These are phyloP conservation scores for Liasis olivaceus DNA, from an alignment of 2,797 vertebrate species.

Conservation along the genomic window DNA sequence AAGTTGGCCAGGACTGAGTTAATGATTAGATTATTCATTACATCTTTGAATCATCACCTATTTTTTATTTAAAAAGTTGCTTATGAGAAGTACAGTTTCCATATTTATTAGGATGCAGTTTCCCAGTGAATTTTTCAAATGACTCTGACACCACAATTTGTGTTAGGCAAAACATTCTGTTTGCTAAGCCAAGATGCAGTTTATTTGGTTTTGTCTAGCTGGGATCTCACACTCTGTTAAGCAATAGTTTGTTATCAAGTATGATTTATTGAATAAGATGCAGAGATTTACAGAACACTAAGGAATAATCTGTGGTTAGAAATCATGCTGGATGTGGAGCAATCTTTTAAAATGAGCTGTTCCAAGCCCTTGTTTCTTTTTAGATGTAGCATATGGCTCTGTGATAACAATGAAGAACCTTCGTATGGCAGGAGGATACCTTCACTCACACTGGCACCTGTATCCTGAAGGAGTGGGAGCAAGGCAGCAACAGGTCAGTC, in stretches of 20 bases:
- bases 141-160: background rate
- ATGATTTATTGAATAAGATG: too few relatives aligned
- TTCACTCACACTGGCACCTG: constrained; percentile 96
- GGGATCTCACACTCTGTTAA: too few relatives aligned
- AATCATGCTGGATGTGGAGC: background rate
- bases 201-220: too few relatives aligned
- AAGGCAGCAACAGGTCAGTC: constrained; percentile 91
- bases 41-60: background rate
- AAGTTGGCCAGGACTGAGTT: background rate
- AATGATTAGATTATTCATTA: too few relatives aligned
- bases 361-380: constrained; percentile 10
- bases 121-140: background rate
- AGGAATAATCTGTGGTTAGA: background rate
- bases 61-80: background rate
- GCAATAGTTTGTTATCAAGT: too few relatives aligned
- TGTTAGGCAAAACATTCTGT: background rate
- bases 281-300: background rate
- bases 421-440: constrained; percentile 92
- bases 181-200: too few relatives aligned
- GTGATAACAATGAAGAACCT: constrained; percentile 92
- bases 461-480: constrained; percentile 92
- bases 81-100: background rate
- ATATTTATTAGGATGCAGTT: background rate
- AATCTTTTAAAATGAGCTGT: constrained; percentile 12
- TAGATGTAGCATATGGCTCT: constrained; percentile 94